These are phyloP conservation scores for Pseudopipra pipra DNA, from an alignment of 2,113 vertebrate genomes.

Conservation along the genomic window DNA sequence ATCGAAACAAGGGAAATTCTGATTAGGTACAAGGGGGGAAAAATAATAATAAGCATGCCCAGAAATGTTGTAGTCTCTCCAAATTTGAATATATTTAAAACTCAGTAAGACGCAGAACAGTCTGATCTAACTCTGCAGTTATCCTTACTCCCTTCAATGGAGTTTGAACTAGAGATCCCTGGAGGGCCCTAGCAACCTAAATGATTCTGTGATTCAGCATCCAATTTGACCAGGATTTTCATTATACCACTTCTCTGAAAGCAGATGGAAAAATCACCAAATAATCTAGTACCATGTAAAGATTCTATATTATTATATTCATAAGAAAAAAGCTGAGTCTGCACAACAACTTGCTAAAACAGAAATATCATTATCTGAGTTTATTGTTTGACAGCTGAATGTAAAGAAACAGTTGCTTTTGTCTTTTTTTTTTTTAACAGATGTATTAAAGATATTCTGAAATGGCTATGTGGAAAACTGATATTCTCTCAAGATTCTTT, in stretches of 20 bases:
- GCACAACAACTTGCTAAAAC: background rate
- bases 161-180: background rate
- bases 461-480: background rate
- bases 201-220: background rate
- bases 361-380: background rate
- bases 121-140: background rate
- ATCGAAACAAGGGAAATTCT: background rate
- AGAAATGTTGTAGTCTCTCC: background rate
- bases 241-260: background rate
- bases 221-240: background rate
- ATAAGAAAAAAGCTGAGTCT: background rate
- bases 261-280: background rate
- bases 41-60: background rate
- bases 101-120: background rate
- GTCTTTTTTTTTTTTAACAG: background rate
- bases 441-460: background rate
- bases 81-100: background rate
- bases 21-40: background rate
- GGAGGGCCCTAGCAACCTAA: background rate
- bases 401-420: background rate
- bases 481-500: background rate
- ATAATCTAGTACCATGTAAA: background rate
- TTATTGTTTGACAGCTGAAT: background rate
- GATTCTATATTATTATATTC: background rate
- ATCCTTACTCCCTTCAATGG: background rate